Evolutionary conservation across 2,113 vertebrate species (phyloP), one percentile per base, ranked within the genome.

Genomic region (Pycnonotus jocosus): DNA sequence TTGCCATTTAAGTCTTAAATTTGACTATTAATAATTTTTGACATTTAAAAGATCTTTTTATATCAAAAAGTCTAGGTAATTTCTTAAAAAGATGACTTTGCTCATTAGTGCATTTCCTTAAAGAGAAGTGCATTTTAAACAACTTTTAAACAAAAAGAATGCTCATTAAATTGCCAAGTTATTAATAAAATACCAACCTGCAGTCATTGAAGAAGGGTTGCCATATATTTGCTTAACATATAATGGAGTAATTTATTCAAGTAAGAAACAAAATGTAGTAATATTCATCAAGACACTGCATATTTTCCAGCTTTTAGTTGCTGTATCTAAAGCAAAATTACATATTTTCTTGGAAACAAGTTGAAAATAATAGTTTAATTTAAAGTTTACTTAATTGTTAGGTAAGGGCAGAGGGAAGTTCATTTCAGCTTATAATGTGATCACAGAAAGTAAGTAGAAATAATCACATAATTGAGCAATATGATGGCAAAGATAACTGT

Each of bases 11-110:
- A 60, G 7, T 96, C 22, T 92, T 93, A 88, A 96, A 96, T 95
- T 94, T 96, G 85, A 81, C 91, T 93, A 96, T 97, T 96, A 97
- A 97, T 97, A 97, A 97, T 87, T 74, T 30, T 90, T 97, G 92
- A 90, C 93, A 95, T 79, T 94, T 19, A 93, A 94, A 95, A 88
- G 54, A 89, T 76, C 64, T 60, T 88, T 61, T 92, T 65, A 22
- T 79, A 72, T 86, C 74, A 92, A 83, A 81, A 79, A 83, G 47
- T 54, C 23, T 58, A 54, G 15, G 58, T 45, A 73, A 50, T 92
- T 79, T 96, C 61, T 81, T 56, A 65, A 93, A 97, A 92, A 68
- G 74, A 72, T 64, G 7, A 73, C 78, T 90, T 80, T 82, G 18
- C 44, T 66, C 33, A 18, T 3, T 6, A 86, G 15, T 65, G 3